Evolutionary conservation across 2,888 invertebrate species (phyloP).

Genomic region (Branchipolynoe longqiensis): DNA sequence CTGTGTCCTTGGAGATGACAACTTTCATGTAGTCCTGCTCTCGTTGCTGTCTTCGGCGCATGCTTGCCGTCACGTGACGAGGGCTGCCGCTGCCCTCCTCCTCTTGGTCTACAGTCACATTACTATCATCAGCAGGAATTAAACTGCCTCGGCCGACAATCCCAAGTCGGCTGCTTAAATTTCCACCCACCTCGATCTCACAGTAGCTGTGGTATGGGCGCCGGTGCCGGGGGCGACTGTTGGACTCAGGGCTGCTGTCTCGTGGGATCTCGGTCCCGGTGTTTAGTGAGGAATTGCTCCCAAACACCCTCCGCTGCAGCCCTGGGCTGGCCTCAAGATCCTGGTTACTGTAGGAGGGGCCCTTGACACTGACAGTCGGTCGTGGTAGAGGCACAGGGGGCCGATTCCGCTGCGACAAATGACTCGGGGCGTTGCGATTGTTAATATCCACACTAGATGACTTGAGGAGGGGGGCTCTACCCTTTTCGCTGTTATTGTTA

Average conservation of each 20-base stretch:
- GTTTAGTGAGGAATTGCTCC: not conserved
- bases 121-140: not conserved
- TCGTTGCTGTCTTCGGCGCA: not conserved
- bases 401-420: slow-evolving; percentile 22
- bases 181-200: slow-evolving; percentile 46
- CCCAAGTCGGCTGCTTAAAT: too few relatives aligned
- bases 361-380: slow-evolving; percentile 54
- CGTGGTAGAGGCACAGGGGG: slow-evolving; percentile 55
- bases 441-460: not conserved
- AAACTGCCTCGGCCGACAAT: too few relatives aligned
- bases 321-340: not conserved
- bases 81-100: not conserved
- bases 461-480: too few relatives aligned
- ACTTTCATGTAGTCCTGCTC: slow-evolving; percentile 33
- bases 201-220: not conserved
- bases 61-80: not conserved
- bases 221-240: too few relatives aligned
- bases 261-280: not conserved
- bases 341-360: slow-evolving; percentile 12
- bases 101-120: not conserved
- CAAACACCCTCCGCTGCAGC: slow-evolving; percentile 1
- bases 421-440: not conserved
- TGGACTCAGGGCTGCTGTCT: too few relatives aligned
- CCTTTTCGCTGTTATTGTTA: too few relatives aligned
- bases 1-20: too few relatives aligned